Evolutionary conservation across 2,113 vertebrate genomes (phyloP).

Genomic region (Salminus brasiliensis): DNA sequence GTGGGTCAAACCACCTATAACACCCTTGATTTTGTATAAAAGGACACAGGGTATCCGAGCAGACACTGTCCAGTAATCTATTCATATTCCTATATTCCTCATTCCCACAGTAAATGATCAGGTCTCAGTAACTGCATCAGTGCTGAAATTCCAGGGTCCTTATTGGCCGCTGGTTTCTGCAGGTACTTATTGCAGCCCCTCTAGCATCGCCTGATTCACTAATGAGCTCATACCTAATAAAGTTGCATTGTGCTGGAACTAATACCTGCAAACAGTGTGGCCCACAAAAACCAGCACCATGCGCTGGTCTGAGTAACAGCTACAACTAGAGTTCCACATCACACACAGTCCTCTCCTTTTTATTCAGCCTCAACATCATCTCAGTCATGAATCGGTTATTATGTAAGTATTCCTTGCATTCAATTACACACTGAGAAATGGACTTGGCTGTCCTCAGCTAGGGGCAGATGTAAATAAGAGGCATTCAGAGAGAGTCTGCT

Average conservation of each 20-base stretch:
- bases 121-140: neutral
- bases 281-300: neutral
- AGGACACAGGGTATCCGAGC: too few species aligned
- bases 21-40: too few species aligned
- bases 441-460: neutral
- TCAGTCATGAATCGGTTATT: slow-evolving; percentile 5
- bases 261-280: neutral
- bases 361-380: neutral
- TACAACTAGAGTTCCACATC: neutral
- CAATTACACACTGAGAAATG: slow-evolving; percentile 17
- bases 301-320: neutral
- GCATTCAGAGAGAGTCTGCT: neutral
- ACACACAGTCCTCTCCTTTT: too few species aligned
- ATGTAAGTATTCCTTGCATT: slow-evolving; percentile 29
- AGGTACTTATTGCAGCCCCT: neutral
- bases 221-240: neutral
- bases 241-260: neutral
- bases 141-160: neutral
- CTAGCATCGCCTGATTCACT: slow-evolving; percentile 1
- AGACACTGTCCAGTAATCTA: too few species aligned
- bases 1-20: too few species aligned
- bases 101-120: neutral
- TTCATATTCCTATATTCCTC: too few species aligned
- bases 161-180: neutral
- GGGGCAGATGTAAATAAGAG: slow-evolving; percentile 24